phyloP scores from a whole-genome alignment of 2,888 invertebrate species.

The Polietes domitor region DNA sequence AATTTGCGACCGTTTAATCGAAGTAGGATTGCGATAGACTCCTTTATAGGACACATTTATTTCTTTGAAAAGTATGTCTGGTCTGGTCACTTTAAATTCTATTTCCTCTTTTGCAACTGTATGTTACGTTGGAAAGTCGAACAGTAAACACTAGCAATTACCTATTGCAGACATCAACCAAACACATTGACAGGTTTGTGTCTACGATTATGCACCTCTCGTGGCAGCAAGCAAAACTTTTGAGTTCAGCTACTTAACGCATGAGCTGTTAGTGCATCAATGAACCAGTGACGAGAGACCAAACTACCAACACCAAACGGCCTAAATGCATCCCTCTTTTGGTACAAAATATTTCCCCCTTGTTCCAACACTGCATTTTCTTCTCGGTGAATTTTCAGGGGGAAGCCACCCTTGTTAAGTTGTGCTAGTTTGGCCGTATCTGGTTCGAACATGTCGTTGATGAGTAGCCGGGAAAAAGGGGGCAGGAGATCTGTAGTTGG shows the following conservation, averaged over 20 bases:
- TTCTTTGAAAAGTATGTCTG: too few species aligned
- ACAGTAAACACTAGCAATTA: too few species aligned
- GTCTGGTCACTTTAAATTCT: too few species aligned
- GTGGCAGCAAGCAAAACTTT: neutral
- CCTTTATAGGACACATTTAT: too few species aligned
- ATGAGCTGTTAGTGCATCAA: neutral
- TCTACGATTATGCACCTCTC: neutral
- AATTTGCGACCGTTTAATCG: too few species aligned
- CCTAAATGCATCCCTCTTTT: neutral
- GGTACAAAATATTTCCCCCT: neutral
- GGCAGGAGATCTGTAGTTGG: neutral
- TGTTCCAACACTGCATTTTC: too few species aligned
- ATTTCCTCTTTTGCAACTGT: too few species aligned
- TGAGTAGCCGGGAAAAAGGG: slow-evolving; percentile 2
- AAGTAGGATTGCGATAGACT: too few species aligned
- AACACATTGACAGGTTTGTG: too few species aligned
- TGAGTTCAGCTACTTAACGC: neutral
- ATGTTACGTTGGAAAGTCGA: too few species aligned
- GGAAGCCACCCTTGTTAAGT: neutral
- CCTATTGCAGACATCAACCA: too few species aligned
- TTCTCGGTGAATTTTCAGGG: too few species aligned
- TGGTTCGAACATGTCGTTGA: neutral
- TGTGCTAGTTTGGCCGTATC: neutral
- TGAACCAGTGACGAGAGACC: neutral
- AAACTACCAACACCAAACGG: neutral